Base-by-base conservation (phyloP, 2,113 vertebrate species). In the Otolemur garnettii region DNA sequence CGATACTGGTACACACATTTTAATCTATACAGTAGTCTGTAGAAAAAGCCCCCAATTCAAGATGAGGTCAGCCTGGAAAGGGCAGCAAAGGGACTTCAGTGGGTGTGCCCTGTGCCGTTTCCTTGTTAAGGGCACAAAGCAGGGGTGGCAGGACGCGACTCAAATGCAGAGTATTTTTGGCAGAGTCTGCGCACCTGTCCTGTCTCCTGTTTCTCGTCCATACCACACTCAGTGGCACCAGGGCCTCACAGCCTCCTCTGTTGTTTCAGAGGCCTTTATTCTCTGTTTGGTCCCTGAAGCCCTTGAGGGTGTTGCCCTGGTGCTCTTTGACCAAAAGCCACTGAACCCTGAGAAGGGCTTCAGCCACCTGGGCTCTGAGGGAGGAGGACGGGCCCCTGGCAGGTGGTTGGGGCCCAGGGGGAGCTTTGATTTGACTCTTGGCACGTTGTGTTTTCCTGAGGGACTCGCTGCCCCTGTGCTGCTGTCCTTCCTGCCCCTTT, bases 141-240 rank as follows among this genome's bases (percentile, higher is more conserved):
- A 10, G 5, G 22, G 2, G 2, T 0, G 10, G 26, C 38, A 45
- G 26, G 64, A 24, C 4, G 10, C 11, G 35, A 3, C 14, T 6
- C 28, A 9, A 18, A 35, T 6, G 35, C 1, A 42, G 59, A 59
- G 15, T 82, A 35, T 64, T 4, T 0, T 4, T 60, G 26, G 11
- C 42, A 11, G 12, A 30, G 21, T 11, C 38, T 33, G 28, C 42
- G 80, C 9, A 3, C 26, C 42, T 2, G 11, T 30, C 26, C 21
- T 2, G 2, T 30, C 18, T n/a, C 1, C 22, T 3, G 33, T 78
- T 24, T n/a, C 53, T 21, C 9, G 45, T 35, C 55, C 30, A 21
- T 4, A n/a, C 18, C 2, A 7, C 0, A 0, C 19, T 1, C 24
- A 28, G 45, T 7, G 9, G 68, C 33, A 10, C 7, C 68, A 35